A percentile compares a stretch with the other conserved stretches of the same genome.
phyloP scores from a whole-genome alignment of 2,888 invertebrate genomes.

The Leucophenga maculata region DNA sequence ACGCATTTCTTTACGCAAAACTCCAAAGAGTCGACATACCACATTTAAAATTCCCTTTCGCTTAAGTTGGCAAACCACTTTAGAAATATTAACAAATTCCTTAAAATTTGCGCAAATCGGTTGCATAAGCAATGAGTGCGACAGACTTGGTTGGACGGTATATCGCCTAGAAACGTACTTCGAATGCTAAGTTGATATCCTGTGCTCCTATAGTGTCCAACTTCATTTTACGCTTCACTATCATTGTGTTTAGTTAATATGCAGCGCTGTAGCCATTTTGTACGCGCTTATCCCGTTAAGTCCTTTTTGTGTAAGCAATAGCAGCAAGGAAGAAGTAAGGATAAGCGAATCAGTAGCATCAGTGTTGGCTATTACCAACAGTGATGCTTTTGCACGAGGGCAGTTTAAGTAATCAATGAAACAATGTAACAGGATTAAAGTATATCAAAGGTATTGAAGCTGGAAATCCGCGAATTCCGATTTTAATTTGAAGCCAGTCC shows the following conservation, averaged over 20 bases:
- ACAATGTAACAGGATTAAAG: too few relatives aligned
- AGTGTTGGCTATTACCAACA: not conserved
- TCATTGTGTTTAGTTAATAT: slow-evolving; percentile 39
- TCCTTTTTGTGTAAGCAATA: slow-evolving; percentile 24
- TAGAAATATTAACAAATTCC: slow-evolving; percentile 25
- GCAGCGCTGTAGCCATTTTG: slow-evolving; percentile 30
- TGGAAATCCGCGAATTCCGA: too few relatives aligned
- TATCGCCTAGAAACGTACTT: not conserved
- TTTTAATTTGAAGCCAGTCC: too few relatives aligned
- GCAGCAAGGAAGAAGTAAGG: not conserved
- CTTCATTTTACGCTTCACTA: slow-evolving; percentile 41
- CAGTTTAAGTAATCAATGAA: not conserved
- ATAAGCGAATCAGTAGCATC: not conserved
- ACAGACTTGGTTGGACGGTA: not conserved
- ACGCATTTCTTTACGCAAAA: not conserved
- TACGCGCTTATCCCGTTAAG: slow-evolving; percentile 12
- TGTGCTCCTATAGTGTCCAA: not conserved
- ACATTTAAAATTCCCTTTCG: not conserved
- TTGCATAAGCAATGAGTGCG: slow-evolving; percentile 7
- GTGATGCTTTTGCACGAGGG: too few relatives aligned
- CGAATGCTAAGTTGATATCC: not conserved
- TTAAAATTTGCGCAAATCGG: slow-evolving; percentile 20
- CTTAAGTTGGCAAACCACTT: slow-evolving; percentile 16
- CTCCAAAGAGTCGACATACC: not conserved
- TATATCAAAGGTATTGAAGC: too few relatives aligned